These are phyloP conservation scores for Furnarius figulus DNA, from an alignment of 2,113 vertebrate species.

Conservation along the genomic window DNA sequence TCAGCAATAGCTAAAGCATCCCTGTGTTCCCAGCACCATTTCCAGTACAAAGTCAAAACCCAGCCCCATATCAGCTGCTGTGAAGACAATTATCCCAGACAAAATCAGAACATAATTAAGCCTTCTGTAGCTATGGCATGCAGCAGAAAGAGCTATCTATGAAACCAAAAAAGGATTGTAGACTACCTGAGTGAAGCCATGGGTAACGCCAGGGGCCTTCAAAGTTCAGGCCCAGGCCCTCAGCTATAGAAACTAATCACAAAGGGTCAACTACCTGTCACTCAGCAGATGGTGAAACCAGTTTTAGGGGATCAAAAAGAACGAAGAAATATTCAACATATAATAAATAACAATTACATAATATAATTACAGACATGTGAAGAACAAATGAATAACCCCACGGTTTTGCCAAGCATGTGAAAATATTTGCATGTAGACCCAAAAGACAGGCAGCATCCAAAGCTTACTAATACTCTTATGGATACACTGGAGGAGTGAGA, in stretches of 20 bases:
- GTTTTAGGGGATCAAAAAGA: background rate
- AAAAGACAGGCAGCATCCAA: background rate
- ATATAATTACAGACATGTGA: background rate
- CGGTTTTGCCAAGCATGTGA: background rate
- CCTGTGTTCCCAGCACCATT: background rate
- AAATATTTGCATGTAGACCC: fast-evolving
- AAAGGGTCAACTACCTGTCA: fast-evolving
- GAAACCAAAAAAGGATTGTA: background rate
- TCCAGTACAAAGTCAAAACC: background rate
- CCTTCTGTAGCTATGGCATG: background rate
- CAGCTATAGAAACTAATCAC: fast-evolving
- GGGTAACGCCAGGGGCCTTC: background rate
- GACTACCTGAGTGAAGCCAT: background rate
- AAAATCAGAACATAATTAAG: background rate
- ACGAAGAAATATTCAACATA: background rate
- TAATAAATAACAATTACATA: background rate
- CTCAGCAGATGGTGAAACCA: background rate
- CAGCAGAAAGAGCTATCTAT: background rate
- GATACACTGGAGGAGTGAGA: background rate
- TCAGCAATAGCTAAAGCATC: background rate
- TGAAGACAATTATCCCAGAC: background rate
- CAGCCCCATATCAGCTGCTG: background rate
- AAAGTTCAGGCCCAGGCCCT: background rate
- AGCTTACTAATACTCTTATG: background rate
- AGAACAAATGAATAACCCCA: background rate